Conservation (phyloP, 2,888 invertebrate species). For the Drosophila meridionalis region DNA sequence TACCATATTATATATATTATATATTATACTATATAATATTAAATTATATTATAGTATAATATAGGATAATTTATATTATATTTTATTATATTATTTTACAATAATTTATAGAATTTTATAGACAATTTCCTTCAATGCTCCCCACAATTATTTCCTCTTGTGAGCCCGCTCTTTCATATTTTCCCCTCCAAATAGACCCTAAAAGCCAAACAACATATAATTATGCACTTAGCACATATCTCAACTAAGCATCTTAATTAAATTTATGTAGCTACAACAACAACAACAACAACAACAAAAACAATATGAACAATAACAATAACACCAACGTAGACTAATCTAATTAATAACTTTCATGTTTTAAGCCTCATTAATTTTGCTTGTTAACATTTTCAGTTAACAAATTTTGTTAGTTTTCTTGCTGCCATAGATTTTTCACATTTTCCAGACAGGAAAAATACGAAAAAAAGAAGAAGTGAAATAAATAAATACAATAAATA, state of each 20-base stretch:
- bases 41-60: not conserved
- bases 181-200: conserved; percentile 1
- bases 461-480: not conserved
- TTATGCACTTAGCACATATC: conserved; percentile 77
- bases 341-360: conserved; percentile 54
- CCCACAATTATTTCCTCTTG: not conserved
- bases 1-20: too few species aligned
- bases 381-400: conserved; percentile 73
- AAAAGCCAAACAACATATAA: conserved; percentile 38
- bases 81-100: not conserved
- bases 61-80: not conserved
- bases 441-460: conserved; percentile 34
- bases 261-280: conserved; percentile 34
- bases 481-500: not conserved
- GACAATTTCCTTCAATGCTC: not conserved
- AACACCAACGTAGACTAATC: conserved; percentile 15
- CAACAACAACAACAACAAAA: conserved; percentile 14
- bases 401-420: conserved; percentile 57
- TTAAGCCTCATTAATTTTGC: conserved; percentile 74
- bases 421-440: conserved; percentile 29
- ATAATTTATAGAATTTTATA: not conserved
- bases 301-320: conserved; percentile 7
- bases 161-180: not conserved
- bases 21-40: not conserved
- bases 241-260: conserved; percentile 62